Evolutionary conservation across 2,888 invertebrate genomes (phyloP), one percentile per base, ranked within the genome.

Genomic region (Pterostichus niger): DNA sequence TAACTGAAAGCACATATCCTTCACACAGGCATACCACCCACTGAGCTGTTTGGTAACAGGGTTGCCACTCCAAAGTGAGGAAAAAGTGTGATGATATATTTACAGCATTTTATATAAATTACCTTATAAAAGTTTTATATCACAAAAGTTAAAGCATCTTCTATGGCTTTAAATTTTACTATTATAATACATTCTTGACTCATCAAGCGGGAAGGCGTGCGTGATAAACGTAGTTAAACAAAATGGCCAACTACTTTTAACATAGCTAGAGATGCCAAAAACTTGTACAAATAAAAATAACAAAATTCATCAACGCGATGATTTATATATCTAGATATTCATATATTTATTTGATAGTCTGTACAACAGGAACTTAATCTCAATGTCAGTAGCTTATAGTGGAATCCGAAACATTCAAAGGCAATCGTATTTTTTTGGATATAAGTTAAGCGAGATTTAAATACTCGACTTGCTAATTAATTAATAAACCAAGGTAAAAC

Each of bases 111-210:
- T 15, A 56, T 56, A 56, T 17, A 56, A 13, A 56, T 56, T 56
- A 17, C 56, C 56, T 56, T 56, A 56, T 56, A 56, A 56, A 56
- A 56, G 56, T 56, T 56, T 56, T 56, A 56, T 56, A 56, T 56
- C 56, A 56, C 56, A 56, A 56, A 56, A 56, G 56, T 56, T 56
- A 17, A 17, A 56, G 56, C 56, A 13, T 56, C 56, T 17, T 6
- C 13, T 17, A 11, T 1, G 17, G 17, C 24, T 56, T 56, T 2
- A 56, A 56, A 56, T 56, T 56, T 56, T 17, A 56, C 56, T 56
- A 56, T 56, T 56, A 56, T 56, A 56, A 56, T 13, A 56, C 56
- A 56, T 56, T 56, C 56, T 56, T 56, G 15, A 7, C 56, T 56
- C 24, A 56, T 17, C 56, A 17, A 56, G 17, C 17, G 15, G 2